Conservation (phyloP, 2,113 vertebrate genomes). For the Hippocampus comes region DNA sequence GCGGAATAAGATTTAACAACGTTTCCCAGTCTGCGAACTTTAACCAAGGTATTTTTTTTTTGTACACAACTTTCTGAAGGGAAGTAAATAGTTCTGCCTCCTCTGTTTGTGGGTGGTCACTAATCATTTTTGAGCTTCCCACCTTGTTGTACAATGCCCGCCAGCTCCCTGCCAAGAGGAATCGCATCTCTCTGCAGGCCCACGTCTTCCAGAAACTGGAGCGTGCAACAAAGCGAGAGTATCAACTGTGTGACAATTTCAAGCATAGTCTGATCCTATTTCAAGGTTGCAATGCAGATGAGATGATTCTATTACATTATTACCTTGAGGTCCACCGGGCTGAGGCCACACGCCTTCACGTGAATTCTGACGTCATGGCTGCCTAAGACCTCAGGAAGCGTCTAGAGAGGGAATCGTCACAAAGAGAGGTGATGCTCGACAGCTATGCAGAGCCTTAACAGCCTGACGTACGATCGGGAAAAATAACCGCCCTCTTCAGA, state of each 20-base stretch:
- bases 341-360: constrained; percentile 91
- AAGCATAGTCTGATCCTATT: background rate
- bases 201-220: constrained; percentile 81
- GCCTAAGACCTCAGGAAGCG: constrained; percentile 60
- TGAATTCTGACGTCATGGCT: constrained; percentile 85
- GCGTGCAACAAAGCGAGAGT: background rate
- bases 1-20: no score
- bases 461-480: background rate
- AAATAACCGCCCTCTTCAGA: background rate
- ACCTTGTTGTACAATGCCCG: constrained; percentile 88
- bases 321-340: constrained; percentile 86
- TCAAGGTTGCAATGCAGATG: background rate
- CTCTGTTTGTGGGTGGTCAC: background rate
- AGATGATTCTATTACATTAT: background rate
- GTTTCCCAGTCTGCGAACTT: no score
- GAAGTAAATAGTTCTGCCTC: background rate
- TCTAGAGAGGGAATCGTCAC: constrained; percentile 61
- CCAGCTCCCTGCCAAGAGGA: constrained; percentile 88
- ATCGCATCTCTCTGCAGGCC: constrained; percentile 78
- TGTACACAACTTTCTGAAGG: background rate
- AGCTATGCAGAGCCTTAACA: background rate
- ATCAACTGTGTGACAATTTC: background rate
- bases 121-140: background rate
- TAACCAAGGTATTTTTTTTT: background rate
- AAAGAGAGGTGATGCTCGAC: background rate